Evolutionary conservation across 2,113 vertebrate genomes (phyloP), one percentile per base, ranked within the genome.

Genomic region (Mungos mungo): DNA sequence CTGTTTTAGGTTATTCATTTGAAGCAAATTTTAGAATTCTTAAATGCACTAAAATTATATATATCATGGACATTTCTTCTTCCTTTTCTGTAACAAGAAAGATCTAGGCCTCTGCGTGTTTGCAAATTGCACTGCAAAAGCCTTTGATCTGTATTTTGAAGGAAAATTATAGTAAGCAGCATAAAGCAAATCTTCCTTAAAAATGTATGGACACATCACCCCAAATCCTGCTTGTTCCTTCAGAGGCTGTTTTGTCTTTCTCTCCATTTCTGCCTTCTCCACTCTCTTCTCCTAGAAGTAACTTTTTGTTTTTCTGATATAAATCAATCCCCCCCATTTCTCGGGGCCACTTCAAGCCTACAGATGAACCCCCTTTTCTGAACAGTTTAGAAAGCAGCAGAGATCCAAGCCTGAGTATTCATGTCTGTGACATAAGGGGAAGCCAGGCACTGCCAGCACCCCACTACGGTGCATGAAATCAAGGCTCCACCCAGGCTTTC

Each of bases 31-130:
- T 97, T 81, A 95, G 45, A 16, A 94, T 72, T 96, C 74, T 84
- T 79, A 97, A 97, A 91, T 90, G 60, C 38, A 97, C 65, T 85
- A 82, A 97, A 96, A 96, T 96, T 96, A 97, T 1, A 93, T 82
- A 68, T 72, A 87, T 60, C 25, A 33, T 52, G 66, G 95, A 54
- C 31, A 81, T 92, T 90, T 89, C 80, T 93, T 82, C 94, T 91
- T 88, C 60, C 63, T 92, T 45, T 85, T 60, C 74, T 84, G 74
- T 35, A 80, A 90, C 29, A 77, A 41, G 52, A 87, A 95, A 25
- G 81, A 96, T 82, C 66, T 74, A 93, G 72, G 66, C 60, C 71
- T 72, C 50, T 79, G 7, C 68, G 7, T 21, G 93, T 82, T 95
- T 93, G 41, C 81, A 97, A 97, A 85, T 82, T 16, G 3, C 35